Base-by-base conservation (phyloP, 2,113 vertebrate species). In the Thomomys bottae region DNA sequence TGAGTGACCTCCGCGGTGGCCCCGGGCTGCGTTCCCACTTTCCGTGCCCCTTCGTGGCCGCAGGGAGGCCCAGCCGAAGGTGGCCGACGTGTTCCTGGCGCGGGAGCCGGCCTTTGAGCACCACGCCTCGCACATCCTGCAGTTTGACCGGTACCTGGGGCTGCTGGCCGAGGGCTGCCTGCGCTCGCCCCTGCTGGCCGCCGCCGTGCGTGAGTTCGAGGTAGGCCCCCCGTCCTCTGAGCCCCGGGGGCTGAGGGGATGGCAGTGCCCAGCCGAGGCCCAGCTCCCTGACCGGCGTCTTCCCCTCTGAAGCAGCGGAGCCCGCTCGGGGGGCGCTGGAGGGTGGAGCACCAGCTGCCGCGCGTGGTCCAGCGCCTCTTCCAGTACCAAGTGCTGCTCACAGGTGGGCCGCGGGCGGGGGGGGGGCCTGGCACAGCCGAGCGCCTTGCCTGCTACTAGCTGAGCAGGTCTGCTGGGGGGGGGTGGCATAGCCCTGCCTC, bases 351-450 rank as follows among this genome's bases (percentile, higher is more conserved):
- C 61, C 98, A 98, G 96, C 98, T 99, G 93, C 96, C 99, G 95
- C 98, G 98, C 96, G 98, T 99, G 78, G 98, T 99, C 0, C 98
- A 99, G 80, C 98, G 98, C 24, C 97, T 99, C 68, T 98, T 99
- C 97, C 99, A 99, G 96, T 99, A 99, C 94, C 98, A 96, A 77
- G 98, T 99, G 97, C 98, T 99, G 86, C 99, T 99, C 92, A 99
- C 99, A 95, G 99, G 99, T 99, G 95, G 97, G 98, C 91, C 28
- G 10, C 6, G 72, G 40, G 49, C 49, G 14, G 49, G 49, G 49
- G 14, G 30, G 28, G 68, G 32, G 6, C 24, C n/a, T n/a, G n/a
- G n/a, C n/a, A n/a, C n/a, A n/a, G n/a, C n/a, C n/a, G n/a, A n/a
- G n/a, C n/a, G n/a, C n/a, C n/a, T n/a, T n/a, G n/a, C n/a, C n/a